Evolutionary conservation across 2,113 vertebrate species (phyloP), one percentile per base, ranked within the genome.

Genomic region (Gavia stellata): DNA sequence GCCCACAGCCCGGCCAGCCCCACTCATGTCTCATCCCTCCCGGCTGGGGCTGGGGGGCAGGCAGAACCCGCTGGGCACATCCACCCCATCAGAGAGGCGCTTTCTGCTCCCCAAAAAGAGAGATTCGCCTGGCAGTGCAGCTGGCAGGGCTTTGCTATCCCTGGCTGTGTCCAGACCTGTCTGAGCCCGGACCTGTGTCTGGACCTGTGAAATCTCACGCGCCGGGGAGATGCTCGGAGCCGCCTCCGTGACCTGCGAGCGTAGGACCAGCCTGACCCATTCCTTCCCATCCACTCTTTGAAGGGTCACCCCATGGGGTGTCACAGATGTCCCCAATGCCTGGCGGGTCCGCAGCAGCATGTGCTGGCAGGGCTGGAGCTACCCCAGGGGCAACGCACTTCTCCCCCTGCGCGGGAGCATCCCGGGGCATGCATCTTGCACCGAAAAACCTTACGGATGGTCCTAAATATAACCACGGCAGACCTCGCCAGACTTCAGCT

Each of bases 71-170:
- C 7, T 5, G 52, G 42, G 34, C 17, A 62, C 75, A 42, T 29
- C 40, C 38, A 38, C 1, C 14, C 31, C 11, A 4, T 17, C 65
- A 66, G 19, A 77, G 40, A 88, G n/a, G 12, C 0, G 0, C n/a
- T 55, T 56, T 38, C 3, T 1, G 56, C 58, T 91, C 44, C 67
- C 47, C 26, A 16, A 4, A n/a, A 67, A 63, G 17, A 58, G 34
- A 73, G 56, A 17, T 44, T 55, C 3, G 1, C 38, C 33, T 4
- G 0, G 10, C 0, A 0, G 49, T 26, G 67, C 0, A 4, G 18
- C 75, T 59, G 47, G 62, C 67, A 86, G 55, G n/a, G 45, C 28
- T 81, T 66, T 12, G 3, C 28, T 50, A 70, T 91, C 58, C 71
- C 29, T 0, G 10, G 18, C 53, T 42, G 28, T 58, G 85, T 45